Evolutionary conservation across 1,140 invertebrate genomes (phyloP).

Genomic region (Eubasilissa regina): DNA sequence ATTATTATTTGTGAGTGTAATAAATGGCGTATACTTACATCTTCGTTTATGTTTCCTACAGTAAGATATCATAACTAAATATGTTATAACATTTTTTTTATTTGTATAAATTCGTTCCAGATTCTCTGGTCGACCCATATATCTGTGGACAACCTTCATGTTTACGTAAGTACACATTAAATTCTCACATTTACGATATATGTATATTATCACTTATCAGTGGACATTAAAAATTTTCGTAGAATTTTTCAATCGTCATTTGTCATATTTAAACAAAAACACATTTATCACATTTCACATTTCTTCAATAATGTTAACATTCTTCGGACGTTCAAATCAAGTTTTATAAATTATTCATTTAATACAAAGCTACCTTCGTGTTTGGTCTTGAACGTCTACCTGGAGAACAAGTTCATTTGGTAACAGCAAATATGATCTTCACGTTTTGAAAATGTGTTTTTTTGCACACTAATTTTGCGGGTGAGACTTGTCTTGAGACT

Average conservation of each 20-base stretch:
- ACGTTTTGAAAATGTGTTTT: slow-evolving; percentile 45
- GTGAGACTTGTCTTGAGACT: no score
- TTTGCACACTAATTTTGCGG: slow-evolving; percentile 26
- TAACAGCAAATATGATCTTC: not conserved
- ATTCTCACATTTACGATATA: slow-evolving; percentile 7
- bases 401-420: not conserved
- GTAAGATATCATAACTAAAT: no score
- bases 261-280: not conserved
- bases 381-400: not conserved
- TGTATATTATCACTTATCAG: not conserved
- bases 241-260: slow-evolving; percentile 11
- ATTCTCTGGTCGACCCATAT: slow-evolving; percentile 77
- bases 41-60: no score
- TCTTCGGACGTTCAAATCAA: not conserved
- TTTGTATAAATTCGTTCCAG: slow-evolving; percentile 64
- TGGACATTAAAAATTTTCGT: not conserved
- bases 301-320: not conserved
- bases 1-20: no score
- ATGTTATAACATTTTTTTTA: not conserved
- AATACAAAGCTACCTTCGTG: not conserved
- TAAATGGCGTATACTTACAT: no score
- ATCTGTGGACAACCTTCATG: slow-evolving; percentile 79
- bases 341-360: not conserved
- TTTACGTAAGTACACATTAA: slow-evolving; percentile 66
- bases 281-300: no score